Base-by-base conservation (phyloP, 1,140 invertebrate species). In the Drosophila sp. region DNA sequence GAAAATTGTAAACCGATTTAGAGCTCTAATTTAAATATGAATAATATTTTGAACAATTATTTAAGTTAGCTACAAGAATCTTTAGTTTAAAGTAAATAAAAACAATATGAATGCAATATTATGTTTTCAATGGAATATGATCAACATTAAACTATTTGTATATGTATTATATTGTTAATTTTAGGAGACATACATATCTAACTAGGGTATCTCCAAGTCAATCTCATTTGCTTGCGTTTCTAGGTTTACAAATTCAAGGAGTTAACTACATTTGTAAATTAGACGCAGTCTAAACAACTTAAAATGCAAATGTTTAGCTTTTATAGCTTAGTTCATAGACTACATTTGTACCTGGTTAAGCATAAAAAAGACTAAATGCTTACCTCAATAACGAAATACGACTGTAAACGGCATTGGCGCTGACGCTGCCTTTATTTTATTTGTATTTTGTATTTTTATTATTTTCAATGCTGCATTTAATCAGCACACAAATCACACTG, bases 381-480 rank as follows among this genome's bases (percentile, higher is more conserved):
- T 67, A 67, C 70, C 63, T 67, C 63, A 72, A 54, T 59, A 40
- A 16, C 46, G 11, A 53, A 34, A 7, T 54, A 29, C 27, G 59
- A 21, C 54, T 43, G 11, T 27, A 61, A 64, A 21, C 50, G 66
- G 41, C 66, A 71, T 56, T 64, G 67, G 32, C 40, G 50, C 58
- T 54, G 59, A 48, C 48, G 38, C 25, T 27, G 40, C 21, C 16
- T 38, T 43, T 51, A 14, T 51, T 53, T 46, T 32, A 50, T 59
- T 56, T 63, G 34, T 73, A 6, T 56, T 34, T 61, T 38, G 29
- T 71, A 48, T 65, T 58, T 64, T 66, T 50, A 51, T 54, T 65
- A 34, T 53, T 63, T 76, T 67, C 80, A 45, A 65, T 86, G 71
- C 62, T 81, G 81, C 82, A 53, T 87, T 84, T 69, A 87, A 86